phyloP scores from a whole-genome alignment of 2,113 vertebrate genomes.

The Manacus vitellinus region DNA sequence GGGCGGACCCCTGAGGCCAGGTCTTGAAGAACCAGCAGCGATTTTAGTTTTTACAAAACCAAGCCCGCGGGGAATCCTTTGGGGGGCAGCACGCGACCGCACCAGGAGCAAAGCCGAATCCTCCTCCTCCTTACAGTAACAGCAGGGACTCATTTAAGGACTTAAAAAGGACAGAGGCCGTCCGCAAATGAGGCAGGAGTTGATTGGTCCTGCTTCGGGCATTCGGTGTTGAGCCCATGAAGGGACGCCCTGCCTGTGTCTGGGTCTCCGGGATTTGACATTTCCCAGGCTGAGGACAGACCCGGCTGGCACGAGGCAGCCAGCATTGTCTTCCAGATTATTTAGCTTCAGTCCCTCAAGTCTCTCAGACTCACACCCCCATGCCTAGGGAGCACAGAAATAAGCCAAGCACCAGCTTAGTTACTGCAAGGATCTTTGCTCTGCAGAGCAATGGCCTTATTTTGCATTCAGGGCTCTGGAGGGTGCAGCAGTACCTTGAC shows the following conservation, averaged over 20 bases:
- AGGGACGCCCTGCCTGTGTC: fast-evolving
- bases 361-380: fast-evolving
- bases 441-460: not conserved
- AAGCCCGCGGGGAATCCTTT: fast-evolving
- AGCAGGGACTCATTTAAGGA: fast-evolving
- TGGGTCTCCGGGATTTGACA: fast-evolving
- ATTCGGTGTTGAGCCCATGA: not conserved
- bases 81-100: fast-evolving
- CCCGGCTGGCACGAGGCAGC: not conserved
- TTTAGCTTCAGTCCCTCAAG: not conserved
- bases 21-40: not conserved
- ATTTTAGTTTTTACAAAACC: fast-evolving
- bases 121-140: fast-evolving
- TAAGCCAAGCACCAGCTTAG: not conserved
- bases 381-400: not conserved
- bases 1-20: fast-evolving
- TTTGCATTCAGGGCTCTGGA: not conserved
- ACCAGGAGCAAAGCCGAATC: too few species aligned
- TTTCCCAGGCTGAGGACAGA: not conserved
- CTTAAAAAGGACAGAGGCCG: not conserved
- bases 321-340: fast-evolving
- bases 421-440: not conserved
- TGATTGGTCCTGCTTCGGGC: not conserved
- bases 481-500: fast-evolving
- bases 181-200: not conserved